Percentiles rank a stretch among this genome's conserved stretches.
Evolutionary conservation across 1,140 invertebrate genomes (phyloP).

Genomic region (Bombus ignitus): DNA sequence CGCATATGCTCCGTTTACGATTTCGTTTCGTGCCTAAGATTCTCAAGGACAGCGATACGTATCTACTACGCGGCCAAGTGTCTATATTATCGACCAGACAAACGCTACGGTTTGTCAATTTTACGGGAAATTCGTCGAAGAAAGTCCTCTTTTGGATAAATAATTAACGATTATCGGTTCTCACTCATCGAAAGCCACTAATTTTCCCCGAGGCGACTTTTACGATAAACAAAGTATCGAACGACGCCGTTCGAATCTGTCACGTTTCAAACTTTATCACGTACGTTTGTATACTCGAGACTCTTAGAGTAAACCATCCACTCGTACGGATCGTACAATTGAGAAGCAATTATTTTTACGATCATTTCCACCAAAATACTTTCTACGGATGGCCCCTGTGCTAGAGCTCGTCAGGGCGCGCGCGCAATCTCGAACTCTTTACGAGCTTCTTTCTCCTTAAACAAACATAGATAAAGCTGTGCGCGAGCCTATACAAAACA

Average conservation of each 20-base stretch:
- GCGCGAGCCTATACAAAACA: constrained; percentile 1
- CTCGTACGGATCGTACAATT: background rate
- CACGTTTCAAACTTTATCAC: background rate
- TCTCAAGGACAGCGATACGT: background rate
- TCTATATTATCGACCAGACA: background rate
- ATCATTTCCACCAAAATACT: constrained; percentile 18
- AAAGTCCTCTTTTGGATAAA: background rate
- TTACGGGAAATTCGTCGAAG: too few relatives aligned
- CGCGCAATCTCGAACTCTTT: background rate
- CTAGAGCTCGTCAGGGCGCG: background rate
- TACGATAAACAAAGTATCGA: constrained; percentile 28
- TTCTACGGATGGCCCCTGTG: background rate
- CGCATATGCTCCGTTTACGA: constrained; percentile 67
- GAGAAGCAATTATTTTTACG: constrained; percentile 32
- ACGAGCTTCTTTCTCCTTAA: constrained; percentile 32
- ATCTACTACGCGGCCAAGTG: too few relatives aligned
- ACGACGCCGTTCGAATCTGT: background rate
- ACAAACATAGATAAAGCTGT: constrained; percentile 44
- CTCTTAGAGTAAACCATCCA: background rate
- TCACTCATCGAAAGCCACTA: background rate
- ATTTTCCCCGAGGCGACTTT: background rate
- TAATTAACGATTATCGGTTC: background rate
- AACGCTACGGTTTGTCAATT: background rate
- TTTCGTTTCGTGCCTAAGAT: background rate
- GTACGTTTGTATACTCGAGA: too few relatives aligned